A percentile compares a stretch with the other conserved stretches of the same genome.
These are phyloP conservation scores for Forbesichthys agassizii DNA, from an alignment of 2,113 vertebrate species.

Conservation along the genomic window DNA sequence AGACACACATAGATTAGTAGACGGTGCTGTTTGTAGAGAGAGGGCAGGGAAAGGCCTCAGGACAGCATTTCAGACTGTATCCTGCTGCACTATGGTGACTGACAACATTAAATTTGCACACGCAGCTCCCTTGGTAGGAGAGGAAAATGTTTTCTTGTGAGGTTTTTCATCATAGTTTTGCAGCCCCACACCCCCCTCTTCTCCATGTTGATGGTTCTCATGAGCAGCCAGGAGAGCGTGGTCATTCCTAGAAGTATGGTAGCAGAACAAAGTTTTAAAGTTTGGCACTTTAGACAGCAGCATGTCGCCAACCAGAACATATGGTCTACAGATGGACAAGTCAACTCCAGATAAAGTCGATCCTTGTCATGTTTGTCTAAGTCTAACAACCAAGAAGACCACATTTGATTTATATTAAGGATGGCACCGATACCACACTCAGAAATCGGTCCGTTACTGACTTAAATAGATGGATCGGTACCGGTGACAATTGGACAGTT, in stretches of 20 bases:
- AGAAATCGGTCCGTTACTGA: too few relatives aligned
- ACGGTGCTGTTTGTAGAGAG: not conserved
- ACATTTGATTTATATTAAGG: too few relatives aligned
- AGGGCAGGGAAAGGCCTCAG: constrained; percentile 45
- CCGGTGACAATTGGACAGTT: too few relatives aligned
- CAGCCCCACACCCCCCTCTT: constrained; percentile 16
- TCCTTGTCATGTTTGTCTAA: too few relatives aligned
- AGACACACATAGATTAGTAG: not conserved
- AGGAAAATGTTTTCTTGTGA: constrained; percentile 52
- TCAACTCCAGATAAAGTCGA: too few relatives aligned
- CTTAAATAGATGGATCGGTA: too few relatives aligned
- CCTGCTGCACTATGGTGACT: constrained; percentile 50
- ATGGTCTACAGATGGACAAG: not conserved
- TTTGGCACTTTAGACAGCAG: constrained; percentile 16
- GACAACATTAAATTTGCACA: constrained; percentile 50
- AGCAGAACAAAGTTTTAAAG: not conserved
- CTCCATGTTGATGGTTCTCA: constrained; percentile 12
- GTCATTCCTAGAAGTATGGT: not conserved
- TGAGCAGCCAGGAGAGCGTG: constrained; percentile 21
- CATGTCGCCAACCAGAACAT: constrained; percentile 5
- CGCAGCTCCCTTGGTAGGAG: constrained; percentile 55
- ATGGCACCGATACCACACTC: too few relatives aligned
- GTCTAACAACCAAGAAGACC: too few relatives aligned
- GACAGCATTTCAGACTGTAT: constrained; percentile 26
- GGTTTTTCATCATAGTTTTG: constrained; percentile 45